Base-by-base conservation (phyloP, 2,113 vertebrate species). In the Protobothrops flavoviridis region DNA sequence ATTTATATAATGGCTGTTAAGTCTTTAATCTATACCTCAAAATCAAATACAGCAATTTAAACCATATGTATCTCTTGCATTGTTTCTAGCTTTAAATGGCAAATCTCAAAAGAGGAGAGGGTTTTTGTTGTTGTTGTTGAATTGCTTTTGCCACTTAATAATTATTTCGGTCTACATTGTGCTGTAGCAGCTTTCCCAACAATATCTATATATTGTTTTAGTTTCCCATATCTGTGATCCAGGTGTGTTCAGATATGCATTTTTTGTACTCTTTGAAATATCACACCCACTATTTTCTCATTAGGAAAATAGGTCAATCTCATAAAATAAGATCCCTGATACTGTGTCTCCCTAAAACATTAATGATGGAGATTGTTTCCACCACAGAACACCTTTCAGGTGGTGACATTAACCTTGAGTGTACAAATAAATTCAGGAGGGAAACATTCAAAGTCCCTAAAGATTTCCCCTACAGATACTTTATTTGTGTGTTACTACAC, bases 91-190 rank as follows among this genome's bases (percentile, higher is more conserved):
- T 69, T 94, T 33, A 89, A 93, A 89, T 93, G 89, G 89, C 92
- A 91, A 96, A 89, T 50, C 91, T 33, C 90, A 93, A 91, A 86
- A 56, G 3, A 92, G 85, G 92, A 92, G 93, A 94, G 89, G 39
- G 1, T 0, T 56, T 87, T 88, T 93, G 89, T 94, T 93, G n/a
- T 15, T 69, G 61, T 64, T 94, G 90, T 93, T 94, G 94, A 89
- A 96, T 95, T 91, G 92, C 93, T 91, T 52, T 92, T 96, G 96
- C 96, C 95, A 96, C 94, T 95, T 95, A 95, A 95, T 95, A 95
- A 96, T 95, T 96, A 94, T 96, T 95, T 85, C 94, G 81, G 94
- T 95, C 92, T 5, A 4, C 21, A 92, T 91, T 93, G 87, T 64
- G 21, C 93, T 92, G 95, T 5, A 90, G 61, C 92, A 85, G 15